These are phyloP conservation scores for Phoenicopterus ruber DNA, from an alignment of 2,113 vertebrate genomes.

Conservation along the genomic window DNA sequence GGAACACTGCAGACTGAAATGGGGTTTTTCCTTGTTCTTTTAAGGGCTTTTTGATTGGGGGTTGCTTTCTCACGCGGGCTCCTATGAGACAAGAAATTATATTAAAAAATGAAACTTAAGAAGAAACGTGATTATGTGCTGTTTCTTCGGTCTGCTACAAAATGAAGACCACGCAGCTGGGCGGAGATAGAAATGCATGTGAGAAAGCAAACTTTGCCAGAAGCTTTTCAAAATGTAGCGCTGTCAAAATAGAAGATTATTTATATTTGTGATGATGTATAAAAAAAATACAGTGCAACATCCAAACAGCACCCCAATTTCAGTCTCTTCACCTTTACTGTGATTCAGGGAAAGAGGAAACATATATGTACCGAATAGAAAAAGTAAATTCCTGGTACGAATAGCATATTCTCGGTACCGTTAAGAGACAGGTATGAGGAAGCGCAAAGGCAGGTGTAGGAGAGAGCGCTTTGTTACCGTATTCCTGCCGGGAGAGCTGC, in stretches of 20 bases:
- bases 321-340: neutral
- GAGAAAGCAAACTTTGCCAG: neutral
- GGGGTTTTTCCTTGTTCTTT: neutral
- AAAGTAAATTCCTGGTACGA: neutral
- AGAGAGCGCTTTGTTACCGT: neutral
- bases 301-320: neutral
- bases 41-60: neutral
- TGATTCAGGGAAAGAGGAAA: neutral
- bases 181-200: neutral
- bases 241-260: neutral
- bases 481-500: conserved; percentile 7
- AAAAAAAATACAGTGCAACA: neutral
- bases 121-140: neutral
- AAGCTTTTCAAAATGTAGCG: neutral
- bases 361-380: neutral
- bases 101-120: neutral
- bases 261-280: neutral
- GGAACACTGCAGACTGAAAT: neutral
- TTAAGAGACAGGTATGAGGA: neutral
- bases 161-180: neutral
- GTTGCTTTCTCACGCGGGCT: neutral
- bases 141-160: neutral
- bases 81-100: neutral
- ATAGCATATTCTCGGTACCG: neutral
- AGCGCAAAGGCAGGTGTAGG: neutral